Evolutionary conservation across 1,140 invertebrate species (phyloP), one percentile per base, ranked within the genome.

Genomic region (Stegodyphus dumicola): DNA sequence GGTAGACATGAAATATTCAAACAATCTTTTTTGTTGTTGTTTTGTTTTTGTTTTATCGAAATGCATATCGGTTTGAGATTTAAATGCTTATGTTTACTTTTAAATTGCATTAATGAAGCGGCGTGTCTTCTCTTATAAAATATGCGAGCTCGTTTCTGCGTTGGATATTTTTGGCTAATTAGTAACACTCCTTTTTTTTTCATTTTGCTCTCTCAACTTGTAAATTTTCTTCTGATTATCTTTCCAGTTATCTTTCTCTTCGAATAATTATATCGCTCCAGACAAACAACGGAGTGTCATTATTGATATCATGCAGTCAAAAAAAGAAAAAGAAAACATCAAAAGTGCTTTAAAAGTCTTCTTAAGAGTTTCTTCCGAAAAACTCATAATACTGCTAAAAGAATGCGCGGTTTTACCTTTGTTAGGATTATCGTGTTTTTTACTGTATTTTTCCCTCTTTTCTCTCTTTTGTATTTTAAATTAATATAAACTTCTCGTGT

Each of bases 211-310:
- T 76, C 60, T 13, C 73, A 52, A 73, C 73, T 76, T 83, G 79
- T 83, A 75, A 85, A 76, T 86, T 86, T 86, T 78, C 84, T 77
- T 86, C 84, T 86, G 76, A 86, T 86, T 86, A 86, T 71, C 84
- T 77, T 71, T 71, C 56, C 15, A 76, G 81, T 85, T 85, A 77
- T 85, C 80, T 76, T 48, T 76, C 75, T 77, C 65, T 77, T 78
- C 78, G 75, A 77, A 78, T 77, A 77, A 77, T 86, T 77, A 86
- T 86, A 78, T 71, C 66, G n/a, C 75, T 33, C 84, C 71, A 33
- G 49, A 74, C 75, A 77, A 77, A 86, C 76, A 86, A 85, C 64
- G 76, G 76, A 71, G 67, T 78, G 75, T 86, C 75, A 78, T 77
- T 86, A 86, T 77, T 86, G 84, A 78, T 86, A 86, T 86, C 76